Conservation (phyloP, 2,888 invertebrate species). For the Luffia ferchaultella region DNA sequence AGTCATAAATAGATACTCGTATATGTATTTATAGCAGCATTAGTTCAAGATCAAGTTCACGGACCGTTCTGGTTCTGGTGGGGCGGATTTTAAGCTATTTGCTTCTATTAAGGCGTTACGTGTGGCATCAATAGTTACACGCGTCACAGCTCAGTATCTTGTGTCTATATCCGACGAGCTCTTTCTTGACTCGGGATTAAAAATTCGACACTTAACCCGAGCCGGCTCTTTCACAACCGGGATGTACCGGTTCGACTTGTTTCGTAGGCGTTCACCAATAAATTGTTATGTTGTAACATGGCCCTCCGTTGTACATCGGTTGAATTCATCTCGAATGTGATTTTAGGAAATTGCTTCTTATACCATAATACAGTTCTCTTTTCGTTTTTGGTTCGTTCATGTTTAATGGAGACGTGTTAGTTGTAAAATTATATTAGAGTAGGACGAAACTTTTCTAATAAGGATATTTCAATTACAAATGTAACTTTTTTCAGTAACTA, state of each 20-base stretch:
- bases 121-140: slow-evolving; percentile 24
- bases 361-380: too few species aligned
- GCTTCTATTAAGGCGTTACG: too few species aligned
- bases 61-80: neutral
- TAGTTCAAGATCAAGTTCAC: neutral
- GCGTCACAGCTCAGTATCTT: slow-evolving; percentile 25
- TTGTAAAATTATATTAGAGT: too few species aligned
- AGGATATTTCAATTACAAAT: too few species aligned
- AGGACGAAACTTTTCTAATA: too few species aligned
- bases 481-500: too few species aligned
- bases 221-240: slow-evolving; percentile 14
- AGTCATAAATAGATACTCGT: too few species aligned
- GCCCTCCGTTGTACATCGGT: too few species aligned
- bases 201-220: slow-evolving; percentile 31
- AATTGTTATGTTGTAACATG: slow-evolving; percentile 11
- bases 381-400: slow-evolving; percentile 29
- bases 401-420: slow-evolving; percentile 36
- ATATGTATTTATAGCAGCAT: too few species aligned
- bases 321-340: too few species aligned
- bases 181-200: slow-evolving; percentile 29
- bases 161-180: slow-evolving; percentile 38
- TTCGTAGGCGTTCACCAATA: slow-evolving; percentile 15
- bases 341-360: too few species aligned
- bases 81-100: too few species aligned
- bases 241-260: slow-evolving; percentile 24